phyloP scores from a whole-genome alignment of 2,888 invertebrate species.

The Neoaliturus tenellus region DNA sequence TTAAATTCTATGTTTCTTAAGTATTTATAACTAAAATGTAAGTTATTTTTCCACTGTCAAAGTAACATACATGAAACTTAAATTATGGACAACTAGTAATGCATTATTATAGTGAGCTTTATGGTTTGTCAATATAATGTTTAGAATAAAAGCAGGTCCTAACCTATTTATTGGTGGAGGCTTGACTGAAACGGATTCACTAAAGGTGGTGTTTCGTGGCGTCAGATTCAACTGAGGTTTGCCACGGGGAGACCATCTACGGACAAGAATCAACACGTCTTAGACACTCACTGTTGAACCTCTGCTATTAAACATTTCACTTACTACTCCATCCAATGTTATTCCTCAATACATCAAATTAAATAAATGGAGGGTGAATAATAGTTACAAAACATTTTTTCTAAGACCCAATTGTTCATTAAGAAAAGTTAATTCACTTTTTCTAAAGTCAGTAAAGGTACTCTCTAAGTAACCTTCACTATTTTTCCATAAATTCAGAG shows the following conservation, averaged over 20 bases:
- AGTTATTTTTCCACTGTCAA: too few species aligned
- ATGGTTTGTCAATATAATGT: background rate
- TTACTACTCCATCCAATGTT: background rate
- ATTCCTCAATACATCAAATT: too few species aligned
- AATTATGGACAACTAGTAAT: background rate
- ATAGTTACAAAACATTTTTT: too few species aligned
- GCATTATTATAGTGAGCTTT: background rate
- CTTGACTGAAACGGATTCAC: constrained; percentile 32
- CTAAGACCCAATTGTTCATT: too few species aligned
- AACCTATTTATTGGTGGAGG: constrained; percentile 42
- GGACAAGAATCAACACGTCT: constrained; percentile 29
- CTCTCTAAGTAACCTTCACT: too few species aligned
- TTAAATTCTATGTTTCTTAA: too few species aligned
- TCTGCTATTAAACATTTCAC: background rate
- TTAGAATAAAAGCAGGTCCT: constrained; percentile 5
- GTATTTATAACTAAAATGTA: too few species aligned
- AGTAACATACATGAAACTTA: too few species aligned
- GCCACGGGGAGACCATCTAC: constrained; percentile 42
- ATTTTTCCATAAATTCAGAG: too few species aligned
- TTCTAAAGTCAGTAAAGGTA: too few species aligned
- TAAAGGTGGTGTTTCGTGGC: constrained; percentile 41
- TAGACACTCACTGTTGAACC: constrained; percentile 18
- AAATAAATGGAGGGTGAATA: too few species aligned
- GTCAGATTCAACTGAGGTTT: constrained; percentile 41
- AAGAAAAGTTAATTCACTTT: too few species aligned